Evolutionary conservation across 2,113 vertebrate genomes (phyloP).

Genomic region (Entelurus aequoreus): DNA sequence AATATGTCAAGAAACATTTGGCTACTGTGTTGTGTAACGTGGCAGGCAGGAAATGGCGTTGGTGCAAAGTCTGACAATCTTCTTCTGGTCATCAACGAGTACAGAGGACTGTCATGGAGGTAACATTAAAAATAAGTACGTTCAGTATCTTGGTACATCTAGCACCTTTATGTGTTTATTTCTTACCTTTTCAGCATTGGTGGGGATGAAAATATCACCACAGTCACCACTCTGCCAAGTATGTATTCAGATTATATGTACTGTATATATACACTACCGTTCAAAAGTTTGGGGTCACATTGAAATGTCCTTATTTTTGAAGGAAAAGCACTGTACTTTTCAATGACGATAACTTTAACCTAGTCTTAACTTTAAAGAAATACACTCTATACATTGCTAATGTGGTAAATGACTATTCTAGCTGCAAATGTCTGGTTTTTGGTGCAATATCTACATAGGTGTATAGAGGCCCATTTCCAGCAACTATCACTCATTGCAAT

Average conservation of each 20-base stretch:
- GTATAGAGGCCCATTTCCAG: too few species aligned
- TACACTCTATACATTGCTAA: too few species aligned
- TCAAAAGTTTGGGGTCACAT: too few species aligned
- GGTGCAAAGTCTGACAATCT: conserved; percentile 69
- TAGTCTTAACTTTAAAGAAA: too few species aligned
- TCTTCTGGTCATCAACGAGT: conserved; percentile 70
- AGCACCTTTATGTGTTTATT: neutral
- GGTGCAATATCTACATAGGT: too few species aligned
- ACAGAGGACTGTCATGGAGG: conserved; percentile 88
- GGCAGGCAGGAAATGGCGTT: conserved; percentile 84
- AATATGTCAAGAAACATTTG: neutral
- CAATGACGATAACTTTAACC: too few species aligned
- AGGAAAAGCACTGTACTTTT: too few species aligned
- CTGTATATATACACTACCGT: too few species aligned
- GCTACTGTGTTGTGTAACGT: neutral
- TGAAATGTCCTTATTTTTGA: too few species aligned
- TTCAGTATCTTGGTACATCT: neutral
- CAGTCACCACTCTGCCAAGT: conserved; percentile 87
- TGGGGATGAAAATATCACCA: conserved; percentile 75
- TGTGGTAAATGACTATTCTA: too few species aligned
- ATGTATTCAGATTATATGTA: conserved; percentile 46
- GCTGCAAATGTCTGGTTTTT: too few species aligned
- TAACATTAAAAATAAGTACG: conserved; percentile 40
- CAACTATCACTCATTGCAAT: too few species aligned
- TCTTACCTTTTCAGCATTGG: conserved; percentile 75